Evolutionary conservation across 1,140 invertebrate species (phyloP).

Genomic region (Plodia interpunctella): DNA sequence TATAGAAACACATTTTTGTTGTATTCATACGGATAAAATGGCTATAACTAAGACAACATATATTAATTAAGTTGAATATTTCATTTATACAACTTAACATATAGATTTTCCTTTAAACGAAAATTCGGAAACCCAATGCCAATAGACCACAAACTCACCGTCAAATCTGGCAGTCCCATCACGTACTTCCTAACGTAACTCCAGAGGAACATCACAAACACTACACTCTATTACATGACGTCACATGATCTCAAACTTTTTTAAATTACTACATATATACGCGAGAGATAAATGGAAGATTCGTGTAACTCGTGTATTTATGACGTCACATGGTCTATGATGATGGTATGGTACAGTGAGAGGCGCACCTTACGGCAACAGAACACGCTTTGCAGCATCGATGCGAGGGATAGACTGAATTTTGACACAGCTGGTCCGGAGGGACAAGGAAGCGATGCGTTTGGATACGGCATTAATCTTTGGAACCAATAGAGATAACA

Average conservation of each 20-base stretch:
- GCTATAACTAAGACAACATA: too few species aligned
- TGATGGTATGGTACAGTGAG: conserved; percentile 21
- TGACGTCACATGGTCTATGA: background rate
- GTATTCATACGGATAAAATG: background rate
- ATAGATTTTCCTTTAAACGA: too few species aligned
- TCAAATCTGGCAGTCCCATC: conserved; percentile 65
- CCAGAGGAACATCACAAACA: conserved; percentile 62
- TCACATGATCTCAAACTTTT: conserved; percentile 4
- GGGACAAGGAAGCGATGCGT: conserved; percentile 10
- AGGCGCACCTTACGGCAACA: conserved; percentile 62
- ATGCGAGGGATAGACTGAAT: conserved; percentile 54
- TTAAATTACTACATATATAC: background rate
- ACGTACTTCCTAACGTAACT: conserved; percentile 44
- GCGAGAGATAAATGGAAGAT: too few species aligned
- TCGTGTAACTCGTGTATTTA: too few species aligned
- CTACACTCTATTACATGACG: conserved; percentile 5
- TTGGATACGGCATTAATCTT: conserved; percentile 35
- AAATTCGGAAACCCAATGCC: background rate
- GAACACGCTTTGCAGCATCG: conserved; percentile 63
- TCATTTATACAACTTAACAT: too few species aligned
- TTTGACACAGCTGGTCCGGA: conserved; percentile 21
- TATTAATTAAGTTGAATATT: too few species aligned
- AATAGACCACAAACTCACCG: conserved; percentile 54
- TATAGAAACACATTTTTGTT: too few species aligned
- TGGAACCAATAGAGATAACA: too few species aligned